These are phyloP conservation scores for Philotrypesis tridentata DNA, from an alignment of 1,140 invertebrate species.

Conservation along the genomic window DNA sequence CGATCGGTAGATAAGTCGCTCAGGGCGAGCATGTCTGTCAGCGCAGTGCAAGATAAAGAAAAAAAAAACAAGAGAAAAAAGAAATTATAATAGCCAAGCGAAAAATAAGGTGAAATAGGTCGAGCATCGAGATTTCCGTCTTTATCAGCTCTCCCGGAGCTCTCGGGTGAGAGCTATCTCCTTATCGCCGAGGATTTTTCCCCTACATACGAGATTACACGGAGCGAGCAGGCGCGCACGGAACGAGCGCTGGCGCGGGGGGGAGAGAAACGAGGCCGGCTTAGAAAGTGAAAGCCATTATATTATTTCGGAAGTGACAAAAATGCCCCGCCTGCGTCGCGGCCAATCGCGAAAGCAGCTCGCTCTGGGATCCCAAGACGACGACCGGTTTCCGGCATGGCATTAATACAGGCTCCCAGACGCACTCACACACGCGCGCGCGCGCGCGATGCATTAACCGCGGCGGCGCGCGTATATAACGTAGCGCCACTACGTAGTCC, in stretches of 20 bases:
- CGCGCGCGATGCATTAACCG: not conserved
- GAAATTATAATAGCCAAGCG: not conserved
- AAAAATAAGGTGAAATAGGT: constrained; percentile 11
- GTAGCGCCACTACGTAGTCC: too few species aligned
- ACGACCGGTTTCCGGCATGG: constrained; percentile 66
- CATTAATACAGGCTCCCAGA: constrained; percentile 58
- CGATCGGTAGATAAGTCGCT: constrained; percentile 6
- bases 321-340: constrained; percentile 58
- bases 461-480: not conserved
- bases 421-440: not conserved
- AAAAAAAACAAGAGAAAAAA: not conserved
- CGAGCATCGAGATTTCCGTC: constrained; percentile 25
- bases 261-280: too few species aligned
- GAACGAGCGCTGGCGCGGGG: too few species aligned
- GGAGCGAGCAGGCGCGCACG: too few species aligned
- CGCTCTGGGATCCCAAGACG: constrained; percentile 64
- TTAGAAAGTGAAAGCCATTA: constrained; percentile 72
- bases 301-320: constrained; percentile 68
- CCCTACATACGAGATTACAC: too few species aligned
- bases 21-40: too few species aligned
- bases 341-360: constrained; percentile 65
- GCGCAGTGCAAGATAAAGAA: too few species aligned
- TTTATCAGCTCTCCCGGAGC: constrained; percentile 7
- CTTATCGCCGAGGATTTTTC: constrained; percentile 34
- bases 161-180: constrained; percentile 19